Percentiles rank a stretch among this genome's conserved stretches.
Conservation (phyloP, 2,888 invertebrate genomes). For the Glaucopsyche alexis region DNA sequence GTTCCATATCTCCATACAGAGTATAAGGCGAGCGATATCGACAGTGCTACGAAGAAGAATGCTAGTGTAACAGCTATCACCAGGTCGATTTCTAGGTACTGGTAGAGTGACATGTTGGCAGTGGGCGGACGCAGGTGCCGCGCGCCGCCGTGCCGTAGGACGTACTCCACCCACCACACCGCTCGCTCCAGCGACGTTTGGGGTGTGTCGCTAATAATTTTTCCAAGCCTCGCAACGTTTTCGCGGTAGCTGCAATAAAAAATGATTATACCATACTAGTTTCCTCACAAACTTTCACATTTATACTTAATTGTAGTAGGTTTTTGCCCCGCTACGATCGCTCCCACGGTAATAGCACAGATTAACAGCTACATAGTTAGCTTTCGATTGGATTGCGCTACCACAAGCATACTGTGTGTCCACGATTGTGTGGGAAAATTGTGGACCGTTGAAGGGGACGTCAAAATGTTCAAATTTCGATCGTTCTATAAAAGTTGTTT, state of each 20-base stretch:
- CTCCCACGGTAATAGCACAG: too few relatives aligned
- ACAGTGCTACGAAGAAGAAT: not conserved
- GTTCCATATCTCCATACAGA: not conserved
- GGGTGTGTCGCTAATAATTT: conserved; percentile 55
- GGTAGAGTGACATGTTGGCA: conserved; percentile 46
- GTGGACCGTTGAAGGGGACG: too few relatives aligned
- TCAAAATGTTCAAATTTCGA: too few relatives aligned
- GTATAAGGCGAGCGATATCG: not conserved
- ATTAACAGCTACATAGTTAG: too few relatives aligned
- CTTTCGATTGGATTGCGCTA: too few relatives aligned
- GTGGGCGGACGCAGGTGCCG: conserved; percentile 57
- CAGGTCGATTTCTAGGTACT: conserved; percentile 49
- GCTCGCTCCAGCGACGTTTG: conserved; percentile 57
- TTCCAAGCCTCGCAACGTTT: conserved; percentile 45
- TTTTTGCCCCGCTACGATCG: too few relatives aligned
- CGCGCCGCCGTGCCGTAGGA: conserved; percentile 59
- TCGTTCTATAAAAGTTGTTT: too few relatives aligned
- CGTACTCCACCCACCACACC: conserved; percentile 67
- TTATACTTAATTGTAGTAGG: too few relatives aligned
- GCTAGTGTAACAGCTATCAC: not conserved
- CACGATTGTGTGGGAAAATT: too few relatives aligned
- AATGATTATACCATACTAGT: too few relatives aligned
- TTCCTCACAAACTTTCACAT: too few relatives aligned
- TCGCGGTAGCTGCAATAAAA: conserved; percentile 33
- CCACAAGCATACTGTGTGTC: too few relatives aligned